Percentiles rank a stretch among this genome's conserved stretches.
phyloP scores from a whole-genome alignment of 1,140 invertebrate genomes.

The Drosophila arawakana region DNA sequence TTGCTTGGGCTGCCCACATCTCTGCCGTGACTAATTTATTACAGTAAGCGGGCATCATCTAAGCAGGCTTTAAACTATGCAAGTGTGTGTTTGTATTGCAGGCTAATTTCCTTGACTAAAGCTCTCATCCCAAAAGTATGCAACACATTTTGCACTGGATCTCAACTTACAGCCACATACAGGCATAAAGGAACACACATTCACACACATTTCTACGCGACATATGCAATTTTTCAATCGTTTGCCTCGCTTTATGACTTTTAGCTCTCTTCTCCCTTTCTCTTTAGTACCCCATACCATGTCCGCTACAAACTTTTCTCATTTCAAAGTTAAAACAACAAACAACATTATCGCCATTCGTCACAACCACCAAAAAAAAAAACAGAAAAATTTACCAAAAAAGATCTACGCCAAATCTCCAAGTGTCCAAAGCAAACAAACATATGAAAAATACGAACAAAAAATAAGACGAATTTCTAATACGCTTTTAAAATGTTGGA shows the following conservation, averaged over 20 bases:
- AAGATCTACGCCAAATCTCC: constrained; percentile 24
- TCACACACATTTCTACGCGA: neutral
- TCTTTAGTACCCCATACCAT: neutral
- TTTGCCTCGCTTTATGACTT: constrained; percentile 39
- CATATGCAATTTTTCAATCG: constrained; percentile 57
- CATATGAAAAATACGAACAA: neutral
- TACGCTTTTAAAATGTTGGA: neutral
- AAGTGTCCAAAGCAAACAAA: constrained; percentile 46
- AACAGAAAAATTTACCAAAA: constrained; percentile 1
- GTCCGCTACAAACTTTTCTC: constrained; percentile 72
- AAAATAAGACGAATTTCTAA: neutral
- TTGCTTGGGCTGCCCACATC: constrained; percentile 60
- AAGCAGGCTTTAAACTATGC: constrained; percentile 60
- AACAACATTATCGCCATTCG: constrained; percentile 81
- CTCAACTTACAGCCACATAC: constrained; percentile 1
- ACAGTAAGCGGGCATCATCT: constrained; percentile 65
- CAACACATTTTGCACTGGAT: constrained; percentile 37
- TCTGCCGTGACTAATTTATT: constrained; percentile 74
- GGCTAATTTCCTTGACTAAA: constrained; percentile 61
- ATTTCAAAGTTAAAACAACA: constrained; percentile 81
- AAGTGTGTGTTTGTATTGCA: constrained; percentile 10
- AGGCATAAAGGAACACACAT: neutral
- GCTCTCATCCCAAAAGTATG: constrained; percentile 53
- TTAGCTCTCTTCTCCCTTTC: neutral
- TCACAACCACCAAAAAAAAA: constrained; percentile 55